Base-by-base conservation (phyloP, 2,113 vertebrate species). In the Engraulis encrasicolus region DNA sequence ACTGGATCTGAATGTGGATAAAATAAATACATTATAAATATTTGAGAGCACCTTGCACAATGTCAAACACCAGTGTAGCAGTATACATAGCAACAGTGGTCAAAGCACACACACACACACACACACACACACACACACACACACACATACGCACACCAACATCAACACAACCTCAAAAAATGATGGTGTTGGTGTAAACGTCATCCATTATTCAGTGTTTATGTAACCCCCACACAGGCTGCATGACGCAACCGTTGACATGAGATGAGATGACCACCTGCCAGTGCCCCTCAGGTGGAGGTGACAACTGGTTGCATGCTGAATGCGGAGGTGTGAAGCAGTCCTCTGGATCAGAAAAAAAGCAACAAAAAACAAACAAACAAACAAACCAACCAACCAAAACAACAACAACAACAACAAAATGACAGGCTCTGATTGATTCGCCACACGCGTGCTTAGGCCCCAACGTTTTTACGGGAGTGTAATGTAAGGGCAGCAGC, bases 401-500 rank as follows among this genome's bases (percentile, higher is more conserved):
- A n/a, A n/a, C n/a, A n/a, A n/a, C n/a, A n/a, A n/a, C n/a, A n/a
- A 27, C 27, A 2, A 14, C 2, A 27, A 7, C 66, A 15, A 74
- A 74, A 74, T 34, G 66, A 74, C 66, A 74, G 66, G 27, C 31
- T 31, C 31, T 74, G 66, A 74, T 34, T 74, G 66, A 74, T 74
- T 23, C 15, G 0, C 31, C 31, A 4, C 23, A 74, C 34, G 66
- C 12, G 23, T 9, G 23, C 3, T 54, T 5, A 54, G 6, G 52
- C 17, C 19, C n/a, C 4, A 54, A 20, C 18, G 34, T 34, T 15
- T 34, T 74, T 34, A 74, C 34, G 66, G 6, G 27, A 74, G 12
- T 3, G 40, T 36, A 74, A 17, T 3, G 40, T 36, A 74, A 17
- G 31, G 27, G 66, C 66, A 74, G 34, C 66, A 74, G 66, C 66